Conservation (phyloP, 2,797 vertebrate species). For the Rhabdomys pumilio region DNA sequence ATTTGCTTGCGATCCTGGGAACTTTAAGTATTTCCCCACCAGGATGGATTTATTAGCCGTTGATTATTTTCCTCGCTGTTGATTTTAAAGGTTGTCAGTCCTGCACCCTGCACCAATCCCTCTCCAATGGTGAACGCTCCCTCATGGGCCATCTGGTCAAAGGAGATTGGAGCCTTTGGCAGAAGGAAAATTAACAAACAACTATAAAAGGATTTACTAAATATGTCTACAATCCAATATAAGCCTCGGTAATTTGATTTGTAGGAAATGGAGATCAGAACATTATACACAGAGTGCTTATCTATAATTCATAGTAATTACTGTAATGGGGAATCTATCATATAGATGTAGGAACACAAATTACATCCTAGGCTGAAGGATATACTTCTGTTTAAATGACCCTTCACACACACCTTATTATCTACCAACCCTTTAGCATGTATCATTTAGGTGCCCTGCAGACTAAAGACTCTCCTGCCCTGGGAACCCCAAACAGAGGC, state of each 20-base stretch:
- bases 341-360: slow-evolving; percentile 78
- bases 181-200: slow-evolving; percentile 85
- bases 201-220: slow-evolving; percentile 87
- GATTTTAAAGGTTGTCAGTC: background rate
- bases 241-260: slow-evolving; percentile 88
- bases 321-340: slow-evolving; percentile 80
- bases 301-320: slow-evolving; percentile 88
- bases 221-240: slow-evolving; percentile 88
- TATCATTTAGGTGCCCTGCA: background rate
- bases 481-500: slow-evolving; percentile 20
- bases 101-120: background rate
- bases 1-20: background rate
- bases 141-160: slow-evolving; percentile 62
- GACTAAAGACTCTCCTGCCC: background rate
- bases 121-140: background rate
- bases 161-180: slow-evolving; percentile 78
- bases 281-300: slow-evolving; percentile 85
- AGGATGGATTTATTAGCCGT: background rate
- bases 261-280: slow-evolving; percentile 88
- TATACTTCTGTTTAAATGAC: slow-evolving; percentile 48
- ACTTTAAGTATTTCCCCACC: background rate
- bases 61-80: background rate
- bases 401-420: background rate
- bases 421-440: background rate
- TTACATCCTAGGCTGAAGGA: slow-evolving; percentile 70